A percentile compares a stretch with the other conserved stretches of the same genome.
phyloP scores from a whole-genome alignment of 2,113 vertebrate species.

The Rattus rattus region DNA sequence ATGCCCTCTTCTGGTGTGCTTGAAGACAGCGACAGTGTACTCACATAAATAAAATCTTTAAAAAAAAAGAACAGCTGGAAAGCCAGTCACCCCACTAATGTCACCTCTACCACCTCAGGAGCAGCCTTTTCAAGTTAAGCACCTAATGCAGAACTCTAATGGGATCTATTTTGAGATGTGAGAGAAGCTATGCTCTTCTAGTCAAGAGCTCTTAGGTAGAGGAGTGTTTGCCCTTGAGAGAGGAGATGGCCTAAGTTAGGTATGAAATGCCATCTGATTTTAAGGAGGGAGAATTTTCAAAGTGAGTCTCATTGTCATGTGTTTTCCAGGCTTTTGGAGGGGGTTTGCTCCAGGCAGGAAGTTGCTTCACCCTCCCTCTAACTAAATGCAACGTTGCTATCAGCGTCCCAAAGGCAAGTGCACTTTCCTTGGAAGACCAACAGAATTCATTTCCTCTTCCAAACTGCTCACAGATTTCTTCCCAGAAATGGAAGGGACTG shows the following conservation, averaged over 20 bases:
- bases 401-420: no score
- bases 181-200: background rate
- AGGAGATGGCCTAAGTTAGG: background rate
- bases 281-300: background rate
- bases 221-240: background rate
- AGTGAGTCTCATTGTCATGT: background rate
- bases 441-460: background rate
- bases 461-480: background rate
- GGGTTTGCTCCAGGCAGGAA: background rate
- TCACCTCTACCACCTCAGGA: background rate
- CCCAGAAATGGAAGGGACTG: background rate
- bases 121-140: background rate
- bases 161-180: background rate
- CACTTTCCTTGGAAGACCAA: background rate
- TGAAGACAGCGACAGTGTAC: no score
- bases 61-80: background rate
- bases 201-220: background rate
- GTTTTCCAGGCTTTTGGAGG: background rate
- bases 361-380: background rate
- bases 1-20: no score
- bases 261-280: background rate
- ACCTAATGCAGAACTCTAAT: background rate
- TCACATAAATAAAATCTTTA: no score
- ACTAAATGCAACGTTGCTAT: background rate
- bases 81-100: background rate